Base-by-base conservation (phyloP, 35 echinoderm and acorn worm species). In the Apostichopus parvimensis region DNA sequence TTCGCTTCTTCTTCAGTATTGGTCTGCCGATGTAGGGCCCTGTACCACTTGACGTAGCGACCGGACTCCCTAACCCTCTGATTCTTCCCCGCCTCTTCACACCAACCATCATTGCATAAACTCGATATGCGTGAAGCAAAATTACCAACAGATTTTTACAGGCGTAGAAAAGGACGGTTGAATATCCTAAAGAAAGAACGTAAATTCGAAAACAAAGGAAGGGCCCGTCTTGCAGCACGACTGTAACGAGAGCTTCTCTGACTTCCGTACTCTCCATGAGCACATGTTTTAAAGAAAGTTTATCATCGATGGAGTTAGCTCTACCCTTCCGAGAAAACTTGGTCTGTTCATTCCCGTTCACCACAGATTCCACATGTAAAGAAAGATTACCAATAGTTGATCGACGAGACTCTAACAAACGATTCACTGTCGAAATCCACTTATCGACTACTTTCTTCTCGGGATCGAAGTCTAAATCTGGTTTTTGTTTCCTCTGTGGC, bases 71-170 rank as follows among this genome's bases (percentile, higher is more conserved):
- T 18, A 18, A 68, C 64, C 64, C 11, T 18, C 64, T 26, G 34
- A 45, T 45, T 8, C 57, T 28, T 34, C 66, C 21, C 9, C 61
- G 22, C 8, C 64, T 61, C 61, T 24, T 92, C 18, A 60, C 14
- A 25, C 81, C 91, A 18, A 92, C 78, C 17, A 81, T 71, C 86
- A 95, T 62, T 53, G 87, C 88, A 54, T 24, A 52, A 62, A 95
- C 78, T 6, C 94, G 73, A 79, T 95, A 95, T 17, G 82, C 73
- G 71, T 95, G 94, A 22, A 95, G 91, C 14, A 95, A 8, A 15
- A 95, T 78, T 1, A 95, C 91, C 77, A 92, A 64, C 20, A 90
- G 54, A 59, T 95, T 95, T 87, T 95, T 95, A 34, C 84, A 58
- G 1, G 85, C 78, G 91, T 88, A 95, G 45, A 95, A 89, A 34